Evolutionary conservation across 2,113 vertebrate genomes (phyloP).

Genomic region (Cryptotis parvus): DNA sequence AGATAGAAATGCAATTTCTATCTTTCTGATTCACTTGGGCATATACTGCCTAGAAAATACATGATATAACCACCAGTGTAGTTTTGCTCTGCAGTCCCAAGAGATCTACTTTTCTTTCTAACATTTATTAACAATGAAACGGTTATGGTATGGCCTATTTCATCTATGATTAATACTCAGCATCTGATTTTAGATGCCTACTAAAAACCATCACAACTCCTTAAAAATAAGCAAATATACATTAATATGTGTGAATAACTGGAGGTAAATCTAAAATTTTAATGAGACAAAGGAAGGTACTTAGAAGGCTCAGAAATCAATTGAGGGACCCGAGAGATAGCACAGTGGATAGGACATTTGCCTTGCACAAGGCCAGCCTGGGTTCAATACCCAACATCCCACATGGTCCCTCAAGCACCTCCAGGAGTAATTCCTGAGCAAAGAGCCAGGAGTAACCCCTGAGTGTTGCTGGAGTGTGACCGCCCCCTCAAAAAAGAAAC

Average conservation of each 20-base stretch:
- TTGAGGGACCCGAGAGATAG: too few species aligned
- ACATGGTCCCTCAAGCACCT: too few species aligned
- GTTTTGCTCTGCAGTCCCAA: neutral
- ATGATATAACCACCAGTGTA: neutral
- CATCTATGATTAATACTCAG: slow-evolving; percentile 47
- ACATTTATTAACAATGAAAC: neutral
- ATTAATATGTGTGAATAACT: slow-evolving; percentile 52
- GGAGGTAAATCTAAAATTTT: slow-evolving; percentile 38
- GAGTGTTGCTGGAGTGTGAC: too few species aligned
- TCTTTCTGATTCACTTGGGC: neutral
- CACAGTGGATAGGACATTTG: too few species aligned
- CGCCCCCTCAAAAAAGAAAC: too few species aligned
- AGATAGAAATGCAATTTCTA: neutral
- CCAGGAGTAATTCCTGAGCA: too few species aligned
- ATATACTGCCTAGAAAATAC: neutral
- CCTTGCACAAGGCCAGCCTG: too few species aligned
- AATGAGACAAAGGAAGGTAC: slow-evolving; percentile 26
- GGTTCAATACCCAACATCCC: too few species aligned
- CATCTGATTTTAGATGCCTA: slow-evolving; percentile 37
- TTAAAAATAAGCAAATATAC: slow-evolving; percentile 63
- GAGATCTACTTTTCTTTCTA: neutral
- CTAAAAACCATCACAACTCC: slow-evolving; percentile 46
- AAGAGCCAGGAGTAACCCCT: too few species aligned
- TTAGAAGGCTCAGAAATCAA: neutral
- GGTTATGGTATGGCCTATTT: slow-evolving; percentile 44